A percentile compares a stretch with the other conserved stretches of the same genome.
phyloP scores from a whole-genome alignment of 2,888 invertebrate species.

The Drosophila anomalata region DNA sequence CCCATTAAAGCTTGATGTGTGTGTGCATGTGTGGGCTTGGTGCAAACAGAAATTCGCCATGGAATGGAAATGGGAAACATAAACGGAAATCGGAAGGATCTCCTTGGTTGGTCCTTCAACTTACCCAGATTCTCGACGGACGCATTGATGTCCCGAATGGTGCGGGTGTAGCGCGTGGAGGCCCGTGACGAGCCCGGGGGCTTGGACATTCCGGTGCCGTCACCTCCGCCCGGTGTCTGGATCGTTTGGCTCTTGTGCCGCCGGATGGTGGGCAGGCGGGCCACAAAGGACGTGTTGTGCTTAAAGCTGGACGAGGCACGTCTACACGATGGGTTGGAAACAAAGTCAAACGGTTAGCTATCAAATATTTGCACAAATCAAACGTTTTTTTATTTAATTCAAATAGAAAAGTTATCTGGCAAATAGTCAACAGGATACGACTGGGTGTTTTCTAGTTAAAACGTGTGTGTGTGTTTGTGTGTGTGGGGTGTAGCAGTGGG shows the following conservation, averaged over 20 bases:
- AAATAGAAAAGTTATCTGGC: slow-evolving; percentile 37
- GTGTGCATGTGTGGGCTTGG: slow-evolving; percentile 36
- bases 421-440: slow-evolving; percentile 36
- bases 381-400: neutral
- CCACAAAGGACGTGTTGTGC: slow-evolving; percentile 96
- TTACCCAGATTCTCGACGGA: slow-evolving; percentile 91
- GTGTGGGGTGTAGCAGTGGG: slow-evolving; percentile 20
- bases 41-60: slow-evolving; percentile 73
- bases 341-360: neutral
- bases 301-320: slow-evolving; percentile 93
- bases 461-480: slow-evolving; percentile 14
- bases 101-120: slow-evolving; percentile 46
- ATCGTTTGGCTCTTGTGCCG: slow-evolving; percentile 91
- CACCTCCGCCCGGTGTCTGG: slow-evolving; percentile 87
- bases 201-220: slow-evolving; percentile 70
- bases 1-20: slow-evolving; percentile 19
- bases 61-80: slow-evolving; percentile 52
- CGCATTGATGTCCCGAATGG: slow-evolving; percentile 89
- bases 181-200: slow-evolving; percentile 74
- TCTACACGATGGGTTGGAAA: slow-evolving; percentile 83
- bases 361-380: slow-evolving; percentile 17
- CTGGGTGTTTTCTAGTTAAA: slow-evolving; percentile 18
- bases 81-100: slow-evolving; percentile 32
- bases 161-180: slow-evolving; percentile 85
- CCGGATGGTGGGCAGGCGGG: slow-evolving; percentile 94